Conservation (phyloP, 2,888 invertebrate genomes). For the Teleiodes luculella region DNA sequence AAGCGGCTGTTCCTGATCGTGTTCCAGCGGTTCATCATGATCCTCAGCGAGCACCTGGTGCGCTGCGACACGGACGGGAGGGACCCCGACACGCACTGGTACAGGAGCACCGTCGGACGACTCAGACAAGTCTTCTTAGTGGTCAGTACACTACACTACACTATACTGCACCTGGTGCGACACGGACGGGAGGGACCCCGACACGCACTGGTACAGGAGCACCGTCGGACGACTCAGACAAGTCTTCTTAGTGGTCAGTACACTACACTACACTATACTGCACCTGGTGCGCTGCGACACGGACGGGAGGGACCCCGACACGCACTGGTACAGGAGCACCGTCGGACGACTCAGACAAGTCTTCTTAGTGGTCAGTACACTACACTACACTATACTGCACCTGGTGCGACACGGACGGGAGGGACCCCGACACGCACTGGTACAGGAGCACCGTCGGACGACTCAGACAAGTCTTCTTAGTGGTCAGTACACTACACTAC, state of each 20-base stretch:
- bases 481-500: no score
- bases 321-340: slow-evolving; percentile 97
- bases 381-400: slow-evolving; percentile 98
- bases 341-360: slow-evolving; percentile 96
- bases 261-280: no score
- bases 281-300: slow-evolving; percentile 96
- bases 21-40: slow-evolving; percentile 99
- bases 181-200: no score
- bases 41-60: slow-evolving; percentile 96
- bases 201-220: no score
- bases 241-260: no score
- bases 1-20: slow-evolving; percentile 98
- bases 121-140: slow-evolving; percentile 96
- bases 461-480: no score
- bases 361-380: slow-evolving; percentile 92
- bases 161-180: slow-evolving; percentile 95
- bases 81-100: slow-evolving; percentile 97
- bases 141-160: slow-evolving; percentile 96
- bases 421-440: no score
- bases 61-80: slow-evolving; percentile 95
- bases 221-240: no score
- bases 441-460: no score
- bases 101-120: slow-evolving; percentile 95
- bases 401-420: no score
- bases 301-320: slow-evolving; percentile 94